phyloP scores from a whole-genome alignment of 2,113 vertebrate genomes.

The Panthera tigris region DNA sequence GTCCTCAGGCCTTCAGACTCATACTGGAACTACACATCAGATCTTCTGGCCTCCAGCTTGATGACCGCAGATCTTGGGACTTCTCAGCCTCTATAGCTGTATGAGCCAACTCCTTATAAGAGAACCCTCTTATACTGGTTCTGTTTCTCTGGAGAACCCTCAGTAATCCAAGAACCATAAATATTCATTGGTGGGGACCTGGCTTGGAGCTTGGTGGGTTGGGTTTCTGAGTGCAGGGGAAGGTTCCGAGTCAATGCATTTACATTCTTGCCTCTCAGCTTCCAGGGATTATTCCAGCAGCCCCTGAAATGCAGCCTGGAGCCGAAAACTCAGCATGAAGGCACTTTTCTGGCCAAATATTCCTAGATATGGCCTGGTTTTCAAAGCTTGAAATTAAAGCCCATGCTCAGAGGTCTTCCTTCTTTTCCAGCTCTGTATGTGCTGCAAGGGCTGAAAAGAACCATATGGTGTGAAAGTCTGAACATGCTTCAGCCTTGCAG shows the following conservation, averaged over 20 bases:
- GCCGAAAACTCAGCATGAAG: conserved; percentile 28
- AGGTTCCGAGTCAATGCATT: conserved; percentile 1
- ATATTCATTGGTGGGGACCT: not conserved
- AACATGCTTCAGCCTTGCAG: not conserved
- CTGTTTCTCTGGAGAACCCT: conserved; percentile 24
- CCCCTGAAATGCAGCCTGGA: conserved; percentile 27
- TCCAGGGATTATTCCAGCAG: conserved; percentile 28
- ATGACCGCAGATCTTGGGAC: not conserved
- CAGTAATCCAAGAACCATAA: conserved; percentile 15
- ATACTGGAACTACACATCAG: not conserved
- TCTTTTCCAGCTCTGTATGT: not conserved
- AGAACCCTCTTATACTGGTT: not conserved
- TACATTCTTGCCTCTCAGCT: not conserved
- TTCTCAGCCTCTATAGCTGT: not conserved
- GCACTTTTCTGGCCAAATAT: conserved; percentile 46
- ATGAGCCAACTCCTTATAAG: not conserved
- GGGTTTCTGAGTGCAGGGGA: not conserved
- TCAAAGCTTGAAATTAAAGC: conserved; percentile 59
- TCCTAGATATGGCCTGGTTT: conserved; percentile 39
- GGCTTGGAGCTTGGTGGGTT: conserved; percentile 3
- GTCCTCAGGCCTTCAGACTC: not conserved
- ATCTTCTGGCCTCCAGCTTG: not conserved
- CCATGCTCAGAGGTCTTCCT: not conserved
- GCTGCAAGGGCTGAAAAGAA: conserved; percentile 18
- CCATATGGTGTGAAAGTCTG: not conserved